Conservation (phyloP, 2,797 vertebrate genomes). For the Rhyacichthys aspro region DNA sequence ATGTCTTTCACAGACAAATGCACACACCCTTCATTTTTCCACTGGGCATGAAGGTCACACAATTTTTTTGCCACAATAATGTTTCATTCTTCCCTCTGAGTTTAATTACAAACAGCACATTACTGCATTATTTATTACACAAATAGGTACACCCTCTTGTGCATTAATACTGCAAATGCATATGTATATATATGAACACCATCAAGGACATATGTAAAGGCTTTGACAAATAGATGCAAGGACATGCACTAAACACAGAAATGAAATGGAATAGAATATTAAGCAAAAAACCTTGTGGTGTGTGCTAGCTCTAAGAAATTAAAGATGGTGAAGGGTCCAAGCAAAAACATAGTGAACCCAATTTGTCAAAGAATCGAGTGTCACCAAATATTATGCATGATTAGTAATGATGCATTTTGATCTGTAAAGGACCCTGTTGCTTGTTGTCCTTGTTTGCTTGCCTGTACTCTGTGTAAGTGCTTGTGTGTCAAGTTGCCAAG, state of each 20-base stretch:
- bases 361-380: conserved; percentile 11
- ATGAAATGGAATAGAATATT: background rate
- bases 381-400: conserved; percentile 41
- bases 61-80: background rate
- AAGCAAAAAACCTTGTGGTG: background rate
- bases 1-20: conserved; percentile 4
- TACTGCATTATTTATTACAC: conserved; percentile 2
- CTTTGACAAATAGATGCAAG: conserved; percentile 3
- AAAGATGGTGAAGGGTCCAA: no score
- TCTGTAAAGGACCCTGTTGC: conserved; percentile 14
- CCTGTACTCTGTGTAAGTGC: conserved; percentile 17
- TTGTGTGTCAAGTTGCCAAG: conserved; percentile 15
- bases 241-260: background rate
- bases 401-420: conserved; percentile 13
- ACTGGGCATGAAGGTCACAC: conserved; percentile 1
- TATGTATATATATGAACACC: conserved; percentile 4
- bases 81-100: conserved; percentile 3
- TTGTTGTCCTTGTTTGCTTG: conserved; percentile 31
- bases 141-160: background rate
- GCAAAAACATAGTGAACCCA: background rate
- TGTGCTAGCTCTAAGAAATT: background rate
- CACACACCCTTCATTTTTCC: conserved; percentile 3
- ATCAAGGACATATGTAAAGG: conserved; percentile 8
- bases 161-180: conserved; percentile 11
- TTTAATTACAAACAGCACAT: conserved; percentile 17